Evolutionary conservation across 2,797 vertebrate species (phyloP), one percentile per base, ranked within the genome.

Genomic region (Triplophysa bombifrons): DNA sequence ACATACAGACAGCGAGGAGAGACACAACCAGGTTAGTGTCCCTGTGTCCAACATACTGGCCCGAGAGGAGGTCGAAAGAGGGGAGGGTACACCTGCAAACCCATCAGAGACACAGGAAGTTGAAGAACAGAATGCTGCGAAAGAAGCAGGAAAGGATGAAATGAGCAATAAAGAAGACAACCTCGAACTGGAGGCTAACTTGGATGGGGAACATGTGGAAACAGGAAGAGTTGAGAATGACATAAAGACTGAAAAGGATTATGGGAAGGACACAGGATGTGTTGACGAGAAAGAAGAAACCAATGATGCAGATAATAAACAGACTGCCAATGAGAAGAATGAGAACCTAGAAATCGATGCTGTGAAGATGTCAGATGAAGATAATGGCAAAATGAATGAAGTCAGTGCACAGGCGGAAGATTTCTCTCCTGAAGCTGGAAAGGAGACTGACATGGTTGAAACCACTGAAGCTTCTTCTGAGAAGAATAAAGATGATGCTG

Each of bases 31-130:
- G 76, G 13, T 80, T 87, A 63, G 72, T 1, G 82, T 93, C 80
- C 90, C 86, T 0, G 83, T 93, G 69, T 91, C 93, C 77, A 91
- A 94, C 86, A 92, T 94, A 60, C 86, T 93, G 83, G 80, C 86
- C 0, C 72, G 85, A 53, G 72, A 78, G 41, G 58, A 79, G 72
- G 27, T 87, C 19, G 88, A 88, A 27, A 68, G 80, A 69, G 53
- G 60, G 19, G 6, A 10, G 0, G 50, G 63, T 3, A 22, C 11
- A 4, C 3, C 41, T 19, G 13, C 41, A 53, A 19, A 44, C 4
- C 51, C 48, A 56, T 2, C 4, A 22, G 63, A 74, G 74, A 34
- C 17, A 19, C 16, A 64, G 22, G 75, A 72, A 38, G 19, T 4
- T 14, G 20, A 22, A 68, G 78, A 82, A 80, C 13, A 63, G 3